Percentiles rank a stretch among this genome's conserved stretches.
phyloP scores from a whole-genome alignment of 2,888 invertebrate species.

The Cremastinae sp. region DNA sequence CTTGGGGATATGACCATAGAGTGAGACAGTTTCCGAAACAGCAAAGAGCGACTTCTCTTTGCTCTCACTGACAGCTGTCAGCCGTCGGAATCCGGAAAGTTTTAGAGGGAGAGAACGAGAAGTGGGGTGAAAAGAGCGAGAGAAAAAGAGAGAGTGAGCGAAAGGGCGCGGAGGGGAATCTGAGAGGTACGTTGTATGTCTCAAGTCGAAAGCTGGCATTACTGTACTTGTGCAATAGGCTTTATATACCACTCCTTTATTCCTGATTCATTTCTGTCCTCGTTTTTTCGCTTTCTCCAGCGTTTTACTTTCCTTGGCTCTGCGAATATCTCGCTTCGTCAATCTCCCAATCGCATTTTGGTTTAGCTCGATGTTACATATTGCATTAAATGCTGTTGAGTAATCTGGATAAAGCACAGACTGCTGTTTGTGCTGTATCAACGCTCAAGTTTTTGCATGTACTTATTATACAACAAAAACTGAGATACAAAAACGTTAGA shows the following conservation, averaged over 20 bases:
- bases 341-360: conserved; percentile 53
- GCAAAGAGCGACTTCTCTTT: conserved; percentile 61
- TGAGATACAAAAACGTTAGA: too few species aligned
- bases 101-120: conserved; percentile 61
- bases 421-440: too few species aligned
- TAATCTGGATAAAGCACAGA: too few species aligned
- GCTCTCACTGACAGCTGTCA: conserved; percentile 75
- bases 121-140: background rate
- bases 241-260: conserved; percentile 1
- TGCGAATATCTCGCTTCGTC: conserved; percentile 48
- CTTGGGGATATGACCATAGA: conserved; percentile 59
- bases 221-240: conserved; percentile 71
- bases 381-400: too few species aligned
- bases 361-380: too few species aligned
- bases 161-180: conserved; percentile 22
- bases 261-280: conserved; percentile 14
- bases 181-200: conserved; percentile 24
- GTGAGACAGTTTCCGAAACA: conserved; percentile 53
- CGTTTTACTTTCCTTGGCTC: conserved; percentile 17
- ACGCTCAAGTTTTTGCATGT: too few species aligned
- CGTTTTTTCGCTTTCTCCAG: conserved; percentile 21
- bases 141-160: background rate
- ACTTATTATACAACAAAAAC: too few species aligned
- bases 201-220: conserved; percentile 73
- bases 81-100: conserved; percentile 73